phyloP scores from a whole-genome alignment of 2,113 vertebrate genomes.

The Xenopus borealis region DNA sequence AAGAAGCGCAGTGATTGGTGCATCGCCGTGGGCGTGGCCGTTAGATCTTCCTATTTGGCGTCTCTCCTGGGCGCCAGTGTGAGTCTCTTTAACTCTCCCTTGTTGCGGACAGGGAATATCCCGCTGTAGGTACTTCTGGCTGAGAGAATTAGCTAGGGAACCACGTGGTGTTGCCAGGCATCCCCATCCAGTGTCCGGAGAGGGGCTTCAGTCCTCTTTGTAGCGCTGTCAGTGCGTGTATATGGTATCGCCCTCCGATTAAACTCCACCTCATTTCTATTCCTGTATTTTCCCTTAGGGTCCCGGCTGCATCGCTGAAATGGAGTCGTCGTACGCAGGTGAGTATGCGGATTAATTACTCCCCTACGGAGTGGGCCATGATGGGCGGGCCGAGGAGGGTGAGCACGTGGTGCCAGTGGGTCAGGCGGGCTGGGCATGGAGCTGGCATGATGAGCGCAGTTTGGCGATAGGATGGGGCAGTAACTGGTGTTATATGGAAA shows the following conservation, averaged over 20 bases:
- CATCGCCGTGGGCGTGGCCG: neutral
- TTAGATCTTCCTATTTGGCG: neutral
- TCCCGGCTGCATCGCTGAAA: neutral
- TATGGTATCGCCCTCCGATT: neutral
- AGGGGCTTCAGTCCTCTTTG: too few relatives aligned
- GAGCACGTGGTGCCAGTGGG: neutral
- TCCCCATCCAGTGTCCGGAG: too few relatives aligned
- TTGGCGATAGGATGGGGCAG: too few relatives aligned
- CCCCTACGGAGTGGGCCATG: too few relatives aligned
- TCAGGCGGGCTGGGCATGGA: neutral
- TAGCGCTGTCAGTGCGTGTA: neutral
- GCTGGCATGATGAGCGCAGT: neutral
- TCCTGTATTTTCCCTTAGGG: neutral
- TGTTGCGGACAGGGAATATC: neutral
- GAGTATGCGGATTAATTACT: neutral
- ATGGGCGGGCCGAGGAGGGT: too few relatives aligned
- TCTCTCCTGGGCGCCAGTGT: neutral
- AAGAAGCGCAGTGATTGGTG: constrained; percentile 1
- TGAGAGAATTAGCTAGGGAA: neutral
- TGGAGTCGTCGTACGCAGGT: constrained; percentile 21
- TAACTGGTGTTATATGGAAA: too few relatives aligned
- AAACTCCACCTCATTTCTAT: neutral
- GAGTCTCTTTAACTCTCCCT: too few relatives aligned
- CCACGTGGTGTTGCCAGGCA: neutral
- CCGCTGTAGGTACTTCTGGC: too few relatives aligned